Base-by-base conservation (phyloP, 2,113 vertebrate species). In the Zosterops pallidus region DNA sequence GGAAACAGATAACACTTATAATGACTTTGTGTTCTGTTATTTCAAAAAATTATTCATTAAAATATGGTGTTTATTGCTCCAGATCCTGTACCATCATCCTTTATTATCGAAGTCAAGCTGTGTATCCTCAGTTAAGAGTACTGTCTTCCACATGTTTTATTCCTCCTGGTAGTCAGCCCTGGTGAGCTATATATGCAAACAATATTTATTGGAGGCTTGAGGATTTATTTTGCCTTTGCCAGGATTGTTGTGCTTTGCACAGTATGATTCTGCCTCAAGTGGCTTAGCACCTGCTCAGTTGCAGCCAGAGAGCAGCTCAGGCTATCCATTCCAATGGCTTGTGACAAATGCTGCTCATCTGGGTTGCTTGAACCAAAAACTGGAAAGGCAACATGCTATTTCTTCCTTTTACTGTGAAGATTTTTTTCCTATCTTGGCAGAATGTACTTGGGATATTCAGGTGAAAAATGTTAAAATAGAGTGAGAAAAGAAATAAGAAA, bases 21-120 rank as follows among this genome's bases (percentile, higher is more conserved):
- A 82, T 68, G 44, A 62, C 57, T 91, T 47, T 44, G 21, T 74
- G 60, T 79, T 89, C 53, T 86, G 46, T 37, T 88, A 64, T 92
- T 95, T 90, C 2, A 83, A 90, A 88, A 90, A 86, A 79, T 12
- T 62, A 63, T 86, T 94, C 69, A 79, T 96, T 90, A 96, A 83
- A 94, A 64, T 86, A 90, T 77, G 53, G 35, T 82, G 71, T 65
- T 89, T 86, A 86, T 92, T 86, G 44, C 55, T 89, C 16, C 44
- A 60, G 52, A 92, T 84, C 57, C 46, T 83, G 28, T 57, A 75
- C 47, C 39, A 86, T 86, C 49, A 76, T 79, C 75, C 55, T 91
- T 88, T 88, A 92, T 94, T 91, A 90, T 89, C 42, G 46, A 56
- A 94, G 57, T 72, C 89, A 95, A 95, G 53, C 88, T 95, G 83